A percentile compares a stretch with the other conserved stretches of the same genome.
phyloP scores from a whole-genome alignment of 2,113 vertebrate genomes.

The Eulacestoma nigropectus region DNA sequence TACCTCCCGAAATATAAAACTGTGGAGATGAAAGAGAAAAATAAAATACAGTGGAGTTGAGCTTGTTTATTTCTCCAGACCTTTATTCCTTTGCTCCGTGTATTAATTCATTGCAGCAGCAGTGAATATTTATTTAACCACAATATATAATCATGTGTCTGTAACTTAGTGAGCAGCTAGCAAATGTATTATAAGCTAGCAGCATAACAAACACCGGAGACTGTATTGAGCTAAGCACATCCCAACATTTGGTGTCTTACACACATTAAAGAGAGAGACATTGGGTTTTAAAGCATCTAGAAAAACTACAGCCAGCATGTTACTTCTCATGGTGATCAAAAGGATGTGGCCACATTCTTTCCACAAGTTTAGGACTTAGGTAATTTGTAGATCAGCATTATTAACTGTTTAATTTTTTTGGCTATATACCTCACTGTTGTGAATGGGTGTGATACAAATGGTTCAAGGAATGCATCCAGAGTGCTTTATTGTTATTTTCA shows the following conservation, averaged over 20 bases:
- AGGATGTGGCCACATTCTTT: background rate
- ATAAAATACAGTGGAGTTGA: background rate
- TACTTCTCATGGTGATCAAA: background rate
- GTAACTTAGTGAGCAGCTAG: background rate
- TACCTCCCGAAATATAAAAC: background rate
- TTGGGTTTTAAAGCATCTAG: background rate
- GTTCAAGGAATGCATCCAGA: background rate
- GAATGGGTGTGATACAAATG: background rate
- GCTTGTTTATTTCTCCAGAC: background rate
- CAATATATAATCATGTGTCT: background rate
- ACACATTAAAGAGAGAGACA: background rate
- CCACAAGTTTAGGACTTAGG: background rate
- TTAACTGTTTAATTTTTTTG: background rate
- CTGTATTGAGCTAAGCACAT: background rate
- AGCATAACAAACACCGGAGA: background rate
- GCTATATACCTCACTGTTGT: background rate
- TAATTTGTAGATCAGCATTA: background rate
- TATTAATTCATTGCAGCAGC: background rate
- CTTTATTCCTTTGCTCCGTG: accelerated
- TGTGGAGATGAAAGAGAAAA: background rate
- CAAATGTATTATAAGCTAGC: background rate
- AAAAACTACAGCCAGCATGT: background rate
- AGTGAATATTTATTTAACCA: background rate
- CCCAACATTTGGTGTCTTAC: background rate
- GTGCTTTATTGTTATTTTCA: background rate